A percentile compares a stretch with the other conserved stretches of the same genome.
Conservation (phyloP, 2,797 vertebrate species). For the Serranus cabrilla region DNA sequence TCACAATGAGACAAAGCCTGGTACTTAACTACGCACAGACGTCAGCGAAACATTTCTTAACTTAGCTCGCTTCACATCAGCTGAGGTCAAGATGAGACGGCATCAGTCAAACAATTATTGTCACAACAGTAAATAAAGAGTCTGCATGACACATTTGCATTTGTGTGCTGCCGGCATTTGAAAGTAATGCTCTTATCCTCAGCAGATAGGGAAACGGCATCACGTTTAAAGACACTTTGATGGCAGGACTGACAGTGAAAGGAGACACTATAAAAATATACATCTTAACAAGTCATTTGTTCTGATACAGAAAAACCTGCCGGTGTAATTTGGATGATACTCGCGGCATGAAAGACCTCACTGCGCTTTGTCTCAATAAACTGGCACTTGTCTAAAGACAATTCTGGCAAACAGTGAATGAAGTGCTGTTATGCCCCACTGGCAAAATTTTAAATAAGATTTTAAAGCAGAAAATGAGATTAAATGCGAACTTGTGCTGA, state of each 20-base stretch:
- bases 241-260: not conserved
- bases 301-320: not conserved
- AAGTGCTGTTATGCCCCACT: not conserved
- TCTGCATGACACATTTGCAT: constrained; percentile 1
- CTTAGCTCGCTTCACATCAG: constrained; percentile 24
- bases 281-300: constrained; percentile 8
- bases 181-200: not conserved
- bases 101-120: constrained; percentile 17
- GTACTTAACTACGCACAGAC: constrained; percentile 51
- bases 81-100: constrained; percentile 48
- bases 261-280: constrained; percentile 2
- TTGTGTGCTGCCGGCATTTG: not conserved
- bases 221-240: not conserved
- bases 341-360: not conserved
- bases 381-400: constrained; percentile 9
- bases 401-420: constrained; percentile 25
- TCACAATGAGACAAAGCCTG: constrained; percentile 75
- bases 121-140: not conserved
- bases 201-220: not conserved
- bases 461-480: constrained; percentile 33
- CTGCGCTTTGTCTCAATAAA: constrained; percentile 13
- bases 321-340: not conserved
- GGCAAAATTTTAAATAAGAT: constrained; percentile 23
- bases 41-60: constrained; percentile 53
- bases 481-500: not conserved